Conservation (phyloP, 2,797 vertebrate species). For the Scyliorhinus canicula region DNA sequence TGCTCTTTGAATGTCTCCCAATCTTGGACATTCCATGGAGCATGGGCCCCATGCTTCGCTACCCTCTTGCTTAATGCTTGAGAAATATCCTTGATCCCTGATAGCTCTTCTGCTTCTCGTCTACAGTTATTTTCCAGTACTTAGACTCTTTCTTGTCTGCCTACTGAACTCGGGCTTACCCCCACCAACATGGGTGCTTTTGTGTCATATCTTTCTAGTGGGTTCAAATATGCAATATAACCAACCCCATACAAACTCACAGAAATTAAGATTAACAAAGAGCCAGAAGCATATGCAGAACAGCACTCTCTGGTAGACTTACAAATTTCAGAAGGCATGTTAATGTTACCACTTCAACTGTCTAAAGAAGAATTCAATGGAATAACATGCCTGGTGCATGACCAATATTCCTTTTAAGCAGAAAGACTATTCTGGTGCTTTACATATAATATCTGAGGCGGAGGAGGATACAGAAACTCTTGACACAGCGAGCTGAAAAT, state of each 20-base stretch:
- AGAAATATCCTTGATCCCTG: too few species aligned
- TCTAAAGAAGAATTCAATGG: not conserved
- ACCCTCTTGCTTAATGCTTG: too few species aligned
- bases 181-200: too few species aligned
- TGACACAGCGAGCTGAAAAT: not conserved
- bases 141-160: too few species aligned
- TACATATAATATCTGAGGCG: not conserved
- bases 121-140: too few species aligned
- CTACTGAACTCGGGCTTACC: too few species aligned
- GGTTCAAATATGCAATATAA: not conserved
- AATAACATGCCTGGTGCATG: too few species aligned
- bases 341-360: not conserved
- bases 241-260: too few species aligned
- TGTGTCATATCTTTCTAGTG: not conserved
- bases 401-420: not conserved
- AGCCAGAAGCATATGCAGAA: not conserved
- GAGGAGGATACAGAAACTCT: not conserved
- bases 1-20: too few species aligned
- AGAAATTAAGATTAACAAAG: not conserved
- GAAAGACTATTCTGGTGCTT: not conserved
- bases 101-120: too few species aligned
- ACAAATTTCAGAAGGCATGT: not conserved
- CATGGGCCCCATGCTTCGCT: too few species aligned
- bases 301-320: not conserved
- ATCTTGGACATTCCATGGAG: too few species aligned